Evolutionary conservation across 2,113 vertebrate species (phyloP), one percentile per base, ranked within the genome.

Genomic region (Protobothrops flavoviridis): DNA sequence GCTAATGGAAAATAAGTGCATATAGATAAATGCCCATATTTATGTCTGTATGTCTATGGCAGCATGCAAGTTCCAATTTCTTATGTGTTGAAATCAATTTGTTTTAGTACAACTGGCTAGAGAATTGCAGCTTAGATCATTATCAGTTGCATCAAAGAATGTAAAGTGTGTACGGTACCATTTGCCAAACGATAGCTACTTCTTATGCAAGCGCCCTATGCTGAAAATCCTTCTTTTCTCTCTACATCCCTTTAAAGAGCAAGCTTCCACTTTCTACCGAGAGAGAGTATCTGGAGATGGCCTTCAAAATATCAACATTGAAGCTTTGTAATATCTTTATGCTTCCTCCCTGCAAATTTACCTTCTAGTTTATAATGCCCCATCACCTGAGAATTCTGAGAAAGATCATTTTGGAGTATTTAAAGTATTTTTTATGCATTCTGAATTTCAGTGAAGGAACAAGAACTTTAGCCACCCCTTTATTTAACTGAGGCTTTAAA

Each of bases 161-260:
- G 95, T 97, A 94, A 97, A 98, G 95, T 97, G 96, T 97, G 97
- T 97, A 96, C 97, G 97, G 96, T 95, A 92, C 94, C 96, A 94
- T 97, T 97, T 97, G 94, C 97, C 96, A 97, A 98, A 98, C 97
- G 96, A 97, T 95, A 97, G 96, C 97, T 97, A 97, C 98, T 98
- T 98, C 96, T 97, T 96, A 95, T 97, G 96, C 96, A 97, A 96
- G 94, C 96, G 59, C 95, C 96, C 96, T 97, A 96, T 4, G 10
- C 93, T 95, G 94, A 92, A 94, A 92, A 87, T 95, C 88, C 95
- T 95, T 96, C 85, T 92, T 93, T 96, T 97, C 93, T 95, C 96
- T 95, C 97, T 97, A 95, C 96, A 96, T 94, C 97, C 97, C 96
- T 95, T 97, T 96, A 97, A 96, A 97, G 97, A 97, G 59, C 91